Conservation (phyloP, 2,888 invertebrate species). For the Enchytraeus crypticus region DNA sequence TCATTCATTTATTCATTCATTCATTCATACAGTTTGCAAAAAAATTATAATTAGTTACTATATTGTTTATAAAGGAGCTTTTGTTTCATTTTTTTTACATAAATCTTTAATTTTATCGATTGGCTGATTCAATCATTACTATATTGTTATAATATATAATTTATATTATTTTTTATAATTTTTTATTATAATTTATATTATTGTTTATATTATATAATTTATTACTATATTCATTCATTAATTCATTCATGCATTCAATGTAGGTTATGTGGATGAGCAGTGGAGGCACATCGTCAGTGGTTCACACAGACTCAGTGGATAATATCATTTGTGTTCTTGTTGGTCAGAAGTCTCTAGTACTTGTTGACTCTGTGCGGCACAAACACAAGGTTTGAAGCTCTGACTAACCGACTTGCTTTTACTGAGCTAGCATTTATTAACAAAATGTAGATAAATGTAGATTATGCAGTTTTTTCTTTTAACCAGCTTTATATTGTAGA, state of each 20-base stretch:
- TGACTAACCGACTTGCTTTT: not conserved
- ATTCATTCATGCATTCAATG: not conserved
- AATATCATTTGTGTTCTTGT: slow-evolving; percentile 45
- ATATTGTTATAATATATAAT: not conserved
- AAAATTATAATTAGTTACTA: too few relatives aligned
- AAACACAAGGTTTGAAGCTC: slow-evolving; percentile 19
- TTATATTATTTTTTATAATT: not conserved
- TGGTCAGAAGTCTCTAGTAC: slow-evolving; percentile 40
- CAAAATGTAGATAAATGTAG: not conserved
- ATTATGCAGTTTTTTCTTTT: not conserved
- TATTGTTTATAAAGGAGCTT: too few relatives aligned
- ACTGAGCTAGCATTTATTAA: not conserved
- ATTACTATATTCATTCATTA: not conserved
- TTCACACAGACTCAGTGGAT: slow-evolving; percentile 45
- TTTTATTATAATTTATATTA: not conserved
- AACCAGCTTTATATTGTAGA: not conserved
- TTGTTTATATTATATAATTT: not conserved
- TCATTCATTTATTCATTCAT: too few relatives aligned
- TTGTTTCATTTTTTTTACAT: too few relatives aligned
- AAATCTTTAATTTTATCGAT: too few relatives aligned
- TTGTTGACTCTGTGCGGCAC: slow-evolving; percentile 36
- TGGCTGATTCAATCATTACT: too few relatives aligned
- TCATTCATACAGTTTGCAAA: too few relatives aligned
- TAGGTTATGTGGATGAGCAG: slow-evolving; percentile 46
- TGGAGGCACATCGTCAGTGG: slow-evolving; percentile 47